phyloP scores from a whole-genome alignment of 1,140 invertebrate genomes.

The Mamestra configurata region DNA sequence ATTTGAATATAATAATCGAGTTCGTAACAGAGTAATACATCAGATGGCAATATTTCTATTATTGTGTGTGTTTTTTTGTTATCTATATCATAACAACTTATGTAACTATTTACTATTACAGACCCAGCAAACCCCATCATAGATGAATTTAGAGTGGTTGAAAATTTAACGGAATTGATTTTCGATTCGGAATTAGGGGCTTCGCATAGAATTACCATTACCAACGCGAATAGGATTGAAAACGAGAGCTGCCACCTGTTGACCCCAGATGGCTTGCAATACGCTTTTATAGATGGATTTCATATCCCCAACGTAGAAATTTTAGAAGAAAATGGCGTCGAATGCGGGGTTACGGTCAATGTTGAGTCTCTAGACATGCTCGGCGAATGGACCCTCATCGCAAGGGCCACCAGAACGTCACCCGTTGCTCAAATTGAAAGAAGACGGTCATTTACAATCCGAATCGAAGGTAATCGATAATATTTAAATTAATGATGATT shows the following conservation, averaged over 20 bases:
- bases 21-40: too few species aligned
- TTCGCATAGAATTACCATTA: slow-evolving; percentile 60
- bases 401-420: slow-evolving; percentile 55
- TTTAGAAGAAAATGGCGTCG: slow-evolving; percentile 41
- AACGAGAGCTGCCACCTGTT: slow-evolving; percentile 64
- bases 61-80: too few species aligned
- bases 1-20: too few species aligned
- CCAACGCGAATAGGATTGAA: slow-evolving; percentile 40
- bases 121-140: slow-evolving; percentile 49
- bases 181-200: slow-evolving; percentile 61
- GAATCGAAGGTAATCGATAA: slow-evolving; percentile 71
- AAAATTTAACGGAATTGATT: slow-evolving; percentile 55
- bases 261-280: slow-evolving; percentile 58
- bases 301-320: slow-evolving; percentile 58
- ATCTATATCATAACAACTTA: too few species aligned
- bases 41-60: too few species aligned
- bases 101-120: background rate
- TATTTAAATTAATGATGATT: slow-evolving; percentile 26
- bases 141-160: slow-evolving; percentile 52
- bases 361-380: slow-evolving; percentile 59
- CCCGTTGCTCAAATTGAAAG: slow-evolving; percentile 57
- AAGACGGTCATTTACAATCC: slow-evolving; percentile 67
- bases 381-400: slow-evolving; percentile 70
- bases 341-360: slow-evolving; percentile 65
- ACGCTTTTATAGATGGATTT: slow-evolving; percentile 57